Evolutionary conservation across 1,140 invertebrate genomes (phyloP).

Genomic region (Wiebesia pumilae): DNA sequence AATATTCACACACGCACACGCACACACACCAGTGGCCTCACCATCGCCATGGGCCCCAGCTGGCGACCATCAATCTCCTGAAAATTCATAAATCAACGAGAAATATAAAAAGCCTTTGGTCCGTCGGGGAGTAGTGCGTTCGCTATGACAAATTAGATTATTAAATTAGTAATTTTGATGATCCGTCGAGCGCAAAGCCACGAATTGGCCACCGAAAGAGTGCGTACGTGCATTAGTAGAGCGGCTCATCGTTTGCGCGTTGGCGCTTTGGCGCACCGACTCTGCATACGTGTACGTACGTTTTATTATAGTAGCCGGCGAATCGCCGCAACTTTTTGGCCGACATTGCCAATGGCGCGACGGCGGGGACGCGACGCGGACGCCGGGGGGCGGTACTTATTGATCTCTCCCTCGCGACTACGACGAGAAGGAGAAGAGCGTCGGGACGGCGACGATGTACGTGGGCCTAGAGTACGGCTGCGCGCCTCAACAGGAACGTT

Average conservation of each 20-base stretch:
- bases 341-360: conserved; percentile 31
- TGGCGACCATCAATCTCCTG: neutral
- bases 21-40: too few relatives aligned
- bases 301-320: neutral
- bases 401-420: conserved; percentile 26
- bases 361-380: neutral
- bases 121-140: neutral
- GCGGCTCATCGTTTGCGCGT: too few relatives aligned
- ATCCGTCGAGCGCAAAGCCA: too few relatives aligned
- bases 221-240: too few relatives aligned
- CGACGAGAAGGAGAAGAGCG: neutral
- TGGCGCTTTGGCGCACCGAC: too few relatives aligned
- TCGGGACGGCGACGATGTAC: neutral
- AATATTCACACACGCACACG: too few relatives aligned
- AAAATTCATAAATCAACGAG: neutral
- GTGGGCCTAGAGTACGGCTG: neutral
- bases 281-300: neutral
- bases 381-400: conserved; percentile 30
- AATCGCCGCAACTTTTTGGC: conserved; percentile 24
- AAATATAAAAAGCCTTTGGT: neutral
- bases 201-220: too few relatives aligned
- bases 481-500: neutral
- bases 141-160: too few relatives aligned
- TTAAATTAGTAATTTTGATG: too few relatives aligned
- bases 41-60: neutral